These are phyloP conservation scores for Boloria euphrosyne DNA, from an alignment of 2,888 invertebrate genomes.

Conservation along the genomic window DNA sequence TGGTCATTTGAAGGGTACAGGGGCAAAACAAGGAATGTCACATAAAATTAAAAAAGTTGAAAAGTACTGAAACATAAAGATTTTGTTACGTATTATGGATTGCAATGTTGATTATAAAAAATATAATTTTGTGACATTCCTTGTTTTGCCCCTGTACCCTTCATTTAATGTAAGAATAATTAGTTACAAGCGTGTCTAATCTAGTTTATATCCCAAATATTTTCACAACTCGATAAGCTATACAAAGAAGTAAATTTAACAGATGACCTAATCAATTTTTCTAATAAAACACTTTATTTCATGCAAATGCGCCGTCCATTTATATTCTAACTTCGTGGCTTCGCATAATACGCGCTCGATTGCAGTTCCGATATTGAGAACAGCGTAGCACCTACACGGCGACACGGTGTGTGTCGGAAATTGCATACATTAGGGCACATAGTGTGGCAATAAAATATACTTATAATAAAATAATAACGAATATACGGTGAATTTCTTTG, in stretches of 20 bases:
- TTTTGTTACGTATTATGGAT: too few species aligned
- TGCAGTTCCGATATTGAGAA: constrained; percentile 30
- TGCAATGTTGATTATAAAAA: too few species aligned
- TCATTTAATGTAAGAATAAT: too few species aligned
- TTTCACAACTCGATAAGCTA: too few species aligned
- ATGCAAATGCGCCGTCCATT: constrained; percentile 9
- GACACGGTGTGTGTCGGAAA: constrained; percentile 7
- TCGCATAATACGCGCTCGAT: constrained; percentile 39
- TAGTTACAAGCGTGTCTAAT: too few species aligned
- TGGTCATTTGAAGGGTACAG: too few species aligned
- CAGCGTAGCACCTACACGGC: constrained; percentile 6
- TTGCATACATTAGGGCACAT: constrained; percentile 15
- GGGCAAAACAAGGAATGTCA: too few species aligned
- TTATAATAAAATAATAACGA: not conserved
- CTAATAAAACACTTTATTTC: constrained; percentile 1
- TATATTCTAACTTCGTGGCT: constrained; percentile 20
- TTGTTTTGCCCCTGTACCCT: too few species aligned
- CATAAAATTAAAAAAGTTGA: too few species aligned
- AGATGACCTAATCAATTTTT: constrained; percentile 1
- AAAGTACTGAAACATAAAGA: too few species aligned
- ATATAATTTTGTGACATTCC: too few species aligned
- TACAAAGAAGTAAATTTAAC: not conserved
- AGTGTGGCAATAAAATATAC: constrained; percentile 4
- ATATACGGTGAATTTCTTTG: not conserved
- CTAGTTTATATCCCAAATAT: too few species aligned